Evolutionary conservation across 2,797 vertebrate genomes (phyloP).

Genomic region (Acestrorhynchus altus): DNA sequence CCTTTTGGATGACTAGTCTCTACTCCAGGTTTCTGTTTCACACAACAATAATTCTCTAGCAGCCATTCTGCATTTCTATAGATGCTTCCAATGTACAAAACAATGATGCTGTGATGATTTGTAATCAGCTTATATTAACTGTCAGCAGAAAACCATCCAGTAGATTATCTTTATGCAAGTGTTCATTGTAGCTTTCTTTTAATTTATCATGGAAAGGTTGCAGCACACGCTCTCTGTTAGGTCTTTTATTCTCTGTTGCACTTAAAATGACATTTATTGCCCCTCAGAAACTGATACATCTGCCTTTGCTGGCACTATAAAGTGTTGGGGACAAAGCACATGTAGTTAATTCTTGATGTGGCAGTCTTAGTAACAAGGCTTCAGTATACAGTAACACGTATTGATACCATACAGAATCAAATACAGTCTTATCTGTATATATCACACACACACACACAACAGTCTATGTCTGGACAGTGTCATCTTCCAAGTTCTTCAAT

Average conservation of each 20-base stretch:
- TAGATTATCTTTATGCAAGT: not conserved
- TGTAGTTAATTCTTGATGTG: too few relatives aligned
- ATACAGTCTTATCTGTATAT: too few relatives aligned
- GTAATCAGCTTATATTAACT: not conserved
- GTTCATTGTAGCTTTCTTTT: not conserved
- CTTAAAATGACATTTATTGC: conserved; percentile 2
- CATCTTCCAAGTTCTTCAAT: too few relatives aligned
- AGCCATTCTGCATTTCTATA: not conserved
- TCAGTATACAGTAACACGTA: too few relatives aligned
- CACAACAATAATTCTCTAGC: not conserved
- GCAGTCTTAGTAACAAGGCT: too few relatives aligned
- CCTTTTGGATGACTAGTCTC: not conserved
- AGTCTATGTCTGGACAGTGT: too few relatives aligned
- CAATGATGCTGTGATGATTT: not conserved
- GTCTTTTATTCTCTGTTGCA: not conserved
- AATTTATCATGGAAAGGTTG: not conserved
- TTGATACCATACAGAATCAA: too few relatives aligned
- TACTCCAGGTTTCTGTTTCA: not conserved
- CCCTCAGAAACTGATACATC: not conserved
- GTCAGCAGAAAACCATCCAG: not conserved
- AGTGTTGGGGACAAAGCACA: not conserved
- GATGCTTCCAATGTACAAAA: too few relatives aligned
- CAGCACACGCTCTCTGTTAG: not conserved
- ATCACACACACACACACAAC: too few relatives aligned
- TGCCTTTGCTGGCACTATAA: not conserved